Evolutionary conservation across 2,113 vertebrate genomes (phyloP).

Genomic region (Rhombomys opimus): DNA sequence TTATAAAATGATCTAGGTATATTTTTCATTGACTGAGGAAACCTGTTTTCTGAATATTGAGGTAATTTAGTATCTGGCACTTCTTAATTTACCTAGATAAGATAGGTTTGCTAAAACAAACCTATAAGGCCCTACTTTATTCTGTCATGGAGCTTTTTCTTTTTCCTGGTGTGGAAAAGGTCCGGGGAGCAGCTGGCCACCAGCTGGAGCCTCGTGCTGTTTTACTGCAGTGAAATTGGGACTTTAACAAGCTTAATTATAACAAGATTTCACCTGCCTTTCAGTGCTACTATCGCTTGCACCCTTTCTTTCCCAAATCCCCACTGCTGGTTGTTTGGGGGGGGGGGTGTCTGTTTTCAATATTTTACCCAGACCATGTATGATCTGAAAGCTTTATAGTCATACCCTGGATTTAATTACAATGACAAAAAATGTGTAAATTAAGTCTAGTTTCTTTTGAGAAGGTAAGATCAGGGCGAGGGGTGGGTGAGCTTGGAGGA

Average conservation of each 20-base stretch:
- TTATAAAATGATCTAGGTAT: conserved; percentile 53
- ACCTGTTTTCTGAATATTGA: conserved; percentile 55
- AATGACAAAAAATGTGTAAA: conserved; percentile 33
- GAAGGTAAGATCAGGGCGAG: conserved; percentile 1
- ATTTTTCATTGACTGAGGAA: conserved; percentile 50
- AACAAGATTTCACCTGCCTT: conserved; percentile 75
- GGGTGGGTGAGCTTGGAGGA: not conserved
- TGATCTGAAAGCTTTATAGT: conserved; percentile 67
- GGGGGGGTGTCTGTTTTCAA: conserved; percentile 59
- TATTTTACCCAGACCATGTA: conserved; percentile 52
- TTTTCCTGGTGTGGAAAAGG: conserved; percentile 38
- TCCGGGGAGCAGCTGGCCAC: conserved; percentile 77
- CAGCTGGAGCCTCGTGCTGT: conserved; percentile 69
- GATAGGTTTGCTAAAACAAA: conserved; percentile 58
- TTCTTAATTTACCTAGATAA: conserved; percentile 60
- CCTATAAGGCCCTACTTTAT: not conserved
- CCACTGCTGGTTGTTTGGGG: conserved; percentile 60
- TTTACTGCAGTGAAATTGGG: conserved; percentile 70
- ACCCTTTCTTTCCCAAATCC: accelerated
- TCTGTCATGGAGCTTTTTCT: not conserved
- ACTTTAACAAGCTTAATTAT: conserved; percentile 77
- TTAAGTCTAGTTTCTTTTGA: conserved; percentile 48
- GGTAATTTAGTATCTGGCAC: conserved; percentile 51
- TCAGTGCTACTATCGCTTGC: not conserved
- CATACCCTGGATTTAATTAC: conserved; percentile 63